Percentiles rank a stretch among this genome's conserved stretches.
phyloP scores from a whole-genome alignment of 2,888 invertebrate species.

The Volucella inflata region DNA sequence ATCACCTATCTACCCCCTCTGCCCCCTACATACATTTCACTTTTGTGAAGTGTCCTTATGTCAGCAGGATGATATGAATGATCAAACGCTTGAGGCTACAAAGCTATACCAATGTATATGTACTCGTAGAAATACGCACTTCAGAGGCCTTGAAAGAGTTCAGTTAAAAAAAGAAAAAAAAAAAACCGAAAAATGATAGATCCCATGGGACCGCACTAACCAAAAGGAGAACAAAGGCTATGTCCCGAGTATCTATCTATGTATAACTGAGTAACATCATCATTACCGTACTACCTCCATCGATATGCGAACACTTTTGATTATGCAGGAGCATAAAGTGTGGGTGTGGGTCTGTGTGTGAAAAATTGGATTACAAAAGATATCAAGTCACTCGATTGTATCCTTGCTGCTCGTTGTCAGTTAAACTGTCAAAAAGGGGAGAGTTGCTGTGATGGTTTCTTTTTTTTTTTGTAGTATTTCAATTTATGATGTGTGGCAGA shows the following conservation, averaged over 20 bases:
- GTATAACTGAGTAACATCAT: slow-evolving; percentile 28
- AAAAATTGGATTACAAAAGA: slow-evolving; percentile 71
- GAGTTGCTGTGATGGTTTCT: slow-evolving; percentile 4
- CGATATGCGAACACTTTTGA: slow-evolving; percentile 35
- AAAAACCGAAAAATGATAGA: slow-evolving; percentile 64
- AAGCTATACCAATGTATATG: background rate
- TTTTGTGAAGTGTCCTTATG: slow-evolving; percentile 60
- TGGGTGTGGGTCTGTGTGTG: slow-evolving; percentile 45
- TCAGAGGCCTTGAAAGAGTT: slow-evolving; percentile 33
- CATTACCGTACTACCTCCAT: slow-evolving; percentile 40
- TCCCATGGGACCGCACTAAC: slow-evolving; percentile 56
- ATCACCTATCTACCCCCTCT: slow-evolving; percentile 37
- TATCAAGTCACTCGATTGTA: slow-evolving; percentile 65
- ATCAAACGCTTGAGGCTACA: slow-evolving; percentile 44
- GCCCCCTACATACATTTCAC: background rate
- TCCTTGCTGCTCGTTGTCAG: slow-evolving; percentile 72
- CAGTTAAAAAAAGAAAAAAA: slow-evolving; percentile 38
- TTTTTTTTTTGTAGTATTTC: slow-evolving; percentile 14
- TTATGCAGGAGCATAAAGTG: background rate
- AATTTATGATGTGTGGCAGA: slow-evolving; percentile 51
- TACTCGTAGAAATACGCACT: background rate
- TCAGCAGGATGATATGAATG: slow-evolving; percentile 55
- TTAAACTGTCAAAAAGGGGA: slow-evolving; percentile 71
- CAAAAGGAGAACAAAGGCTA: slow-evolving; percentile 53
- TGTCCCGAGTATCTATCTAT: slow-evolving; percentile 31